Evolutionary conservation across 1,140 invertebrate genomes (phyloP).

Genomic region (Papilio polytes): DNA sequence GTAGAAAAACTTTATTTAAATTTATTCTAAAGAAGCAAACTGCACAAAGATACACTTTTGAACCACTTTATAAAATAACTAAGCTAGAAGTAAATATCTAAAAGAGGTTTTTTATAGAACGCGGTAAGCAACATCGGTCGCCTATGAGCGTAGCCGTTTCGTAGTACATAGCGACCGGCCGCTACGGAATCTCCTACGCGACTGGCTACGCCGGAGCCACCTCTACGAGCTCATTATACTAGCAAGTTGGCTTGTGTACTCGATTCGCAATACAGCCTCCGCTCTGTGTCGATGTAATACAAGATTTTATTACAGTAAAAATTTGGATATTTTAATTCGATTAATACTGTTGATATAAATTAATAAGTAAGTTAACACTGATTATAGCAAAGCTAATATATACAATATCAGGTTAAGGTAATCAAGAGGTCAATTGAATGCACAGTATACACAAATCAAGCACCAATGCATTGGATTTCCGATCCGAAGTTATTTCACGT

Average conservation of each 20-base stretch:
- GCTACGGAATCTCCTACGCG: constrained; percentile 20
- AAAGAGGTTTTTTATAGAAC: constrained; percentile 1
- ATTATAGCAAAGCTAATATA: no score
- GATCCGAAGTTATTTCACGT: background rate
- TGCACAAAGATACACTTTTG: constrained; percentile 10
- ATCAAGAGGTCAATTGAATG: background rate
- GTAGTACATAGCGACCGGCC: constrained; percentile 33
- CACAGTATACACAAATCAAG: background rate
- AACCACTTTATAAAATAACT: background rate
- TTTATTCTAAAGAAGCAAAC: background rate
- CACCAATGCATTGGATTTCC: background rate
- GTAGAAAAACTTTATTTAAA: constrained; percentile 14
- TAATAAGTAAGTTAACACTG: no score
- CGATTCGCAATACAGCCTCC: background rate
- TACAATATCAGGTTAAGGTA: no score
- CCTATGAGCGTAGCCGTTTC: background rate
- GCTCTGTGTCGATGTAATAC: background rate
- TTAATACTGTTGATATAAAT: no score
- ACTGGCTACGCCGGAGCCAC: constrained; percentile 33
- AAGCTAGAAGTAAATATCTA: constrained; percentile 8
- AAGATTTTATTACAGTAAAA: background rate
- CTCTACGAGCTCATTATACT: constrained; percentile 35
- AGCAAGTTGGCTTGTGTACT: constrained; percentile 26
- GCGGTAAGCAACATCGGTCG: background rate
- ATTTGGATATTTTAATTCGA: no score